These are phyloP conservation scores for Megalopta genalis DNA, from an alignment of 1,140 invertebrate genomes.

Conservation along the genomic window DNA sequence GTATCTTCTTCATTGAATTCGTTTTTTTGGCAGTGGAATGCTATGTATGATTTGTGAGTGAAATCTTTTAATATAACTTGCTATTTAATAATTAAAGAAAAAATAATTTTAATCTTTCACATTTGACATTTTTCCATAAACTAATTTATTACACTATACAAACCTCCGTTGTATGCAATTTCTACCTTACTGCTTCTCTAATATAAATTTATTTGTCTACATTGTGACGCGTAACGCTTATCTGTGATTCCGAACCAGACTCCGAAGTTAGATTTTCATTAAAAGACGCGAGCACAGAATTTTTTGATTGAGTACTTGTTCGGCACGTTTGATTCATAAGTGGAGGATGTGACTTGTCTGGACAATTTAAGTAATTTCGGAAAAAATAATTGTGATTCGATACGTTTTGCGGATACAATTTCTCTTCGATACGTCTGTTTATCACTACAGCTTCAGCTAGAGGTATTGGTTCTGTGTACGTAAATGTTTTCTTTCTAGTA, in stretches of 20 bases:
- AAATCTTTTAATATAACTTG: neutral
- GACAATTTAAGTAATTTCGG: slow-evolving; percentile 59
- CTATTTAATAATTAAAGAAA: neutral
- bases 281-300: neutral
- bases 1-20: slow-evolving; percentile 27
- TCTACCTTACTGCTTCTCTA: neutral
- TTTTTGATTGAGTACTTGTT: slow-evolving; percentile 6
- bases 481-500: slow-evolving; percentile 68
- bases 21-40: slow-evolving; percentile 7
- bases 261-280: slow-evolving; percentile 9
- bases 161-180: neutral
- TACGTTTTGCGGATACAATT: slow-evolving; percentile 70
- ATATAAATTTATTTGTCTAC: slow-evolving; percentile 3
- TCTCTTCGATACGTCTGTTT: slow-evolving; percentile 78
- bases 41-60: slow-evolving; percentile 2
- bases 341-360: slow-evolving; percentile 16
- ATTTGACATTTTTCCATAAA: neutral
- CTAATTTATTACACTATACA: neutral
- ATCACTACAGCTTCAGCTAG: slow-evolving; percentile 72
- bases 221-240: neutral
- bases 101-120: neutral
- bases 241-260: neutral
- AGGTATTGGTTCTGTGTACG: slow-evolving; percentile 75
- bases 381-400: slow-evolving; percentile 63
- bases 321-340: neutral